phyloP scores from a whole-genome alignment of 2,797 vertebrate genomes.

The Chiloscyllium punctatum region DNA sequence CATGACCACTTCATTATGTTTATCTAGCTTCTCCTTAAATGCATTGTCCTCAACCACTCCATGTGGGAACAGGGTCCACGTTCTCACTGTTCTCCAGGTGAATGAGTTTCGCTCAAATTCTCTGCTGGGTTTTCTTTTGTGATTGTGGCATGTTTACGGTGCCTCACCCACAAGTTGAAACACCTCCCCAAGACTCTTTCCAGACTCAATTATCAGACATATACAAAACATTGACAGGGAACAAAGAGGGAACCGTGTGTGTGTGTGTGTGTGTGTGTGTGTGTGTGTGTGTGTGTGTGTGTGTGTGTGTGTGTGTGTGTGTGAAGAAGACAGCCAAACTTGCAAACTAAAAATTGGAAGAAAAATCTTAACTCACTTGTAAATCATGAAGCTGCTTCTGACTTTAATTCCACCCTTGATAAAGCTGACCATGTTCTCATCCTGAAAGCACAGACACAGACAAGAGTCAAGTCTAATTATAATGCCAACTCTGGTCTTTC shows the following conservation, averaged over 20 bases:
- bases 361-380: constrained; percentile 64
- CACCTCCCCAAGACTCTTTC: too few relatives aligned
- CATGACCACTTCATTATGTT: too few relatives aligned
- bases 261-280: too few relatives aligned
- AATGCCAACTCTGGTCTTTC: neutral
- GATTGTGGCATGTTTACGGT: neutral
- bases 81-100: neutral
- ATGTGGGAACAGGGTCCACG: neutral
- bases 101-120: neutral
- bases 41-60: too few relatives aligned
- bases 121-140: neutral
- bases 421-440: constrained; percentile 80
- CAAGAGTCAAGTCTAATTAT: too few relatives aligned
- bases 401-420: constrained; percentile 82
- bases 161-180: neutral
- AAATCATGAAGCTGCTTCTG: constrained; percentile 76
- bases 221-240: neutral
- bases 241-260: neutral
- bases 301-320: too few relatives aligned
- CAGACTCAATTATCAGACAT: neutral
- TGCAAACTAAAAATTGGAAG: neutral
- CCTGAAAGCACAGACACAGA: constrained; percentile 51
- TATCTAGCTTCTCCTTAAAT: too few relatives aligned
- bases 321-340: neutral
- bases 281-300: too few relatives aligned